These are phyloP conservation scores for Agrotis exclamationis DNA, from an alignment of 2,888 invertebrate species.

Conservation along the genomic window DNA sequence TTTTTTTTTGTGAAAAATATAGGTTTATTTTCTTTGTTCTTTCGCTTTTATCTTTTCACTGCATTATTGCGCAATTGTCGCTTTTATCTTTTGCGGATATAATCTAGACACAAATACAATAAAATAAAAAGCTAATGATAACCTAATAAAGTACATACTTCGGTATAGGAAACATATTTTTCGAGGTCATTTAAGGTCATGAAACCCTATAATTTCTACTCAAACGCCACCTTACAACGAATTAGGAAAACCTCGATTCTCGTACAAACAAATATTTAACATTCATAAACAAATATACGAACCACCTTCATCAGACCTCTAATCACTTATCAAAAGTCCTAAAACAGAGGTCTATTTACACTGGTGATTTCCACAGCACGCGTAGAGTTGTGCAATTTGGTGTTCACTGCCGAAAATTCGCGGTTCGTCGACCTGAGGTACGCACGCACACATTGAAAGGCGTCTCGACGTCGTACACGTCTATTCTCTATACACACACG, in stretches of 20 bases:
- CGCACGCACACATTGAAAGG: slow-evolving; percentile 67
- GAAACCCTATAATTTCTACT: slow-evolving; percentile 15
- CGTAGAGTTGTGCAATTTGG: slow-evolving; percentile 76
- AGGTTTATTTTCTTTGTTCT: slow-evolving; percentile 42
- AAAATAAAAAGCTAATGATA: slow-evolving; percentile 6
- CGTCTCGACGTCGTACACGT: slow-evolving; percentile 69
- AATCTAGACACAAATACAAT: slow-evolving; percentile 10
- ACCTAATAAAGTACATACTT: not conserved
- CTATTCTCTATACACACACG: slow-evolving; percentile 67
- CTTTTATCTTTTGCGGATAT: slow-evolving; percentile 14
- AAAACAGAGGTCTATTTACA: slow-evolving; percentile 32
- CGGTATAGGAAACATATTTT: slow-evolving; percentile 15
- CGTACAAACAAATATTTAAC: slow-evolving; percentile 40
- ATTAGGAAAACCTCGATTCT: slow-evolving; percentile 37
- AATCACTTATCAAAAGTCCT: not conserved
- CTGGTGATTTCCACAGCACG: slow-evolving; percentile 45
- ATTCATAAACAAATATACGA: slow-evolving; percentile 47
- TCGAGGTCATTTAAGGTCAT: slow-evolving; percentile 53
- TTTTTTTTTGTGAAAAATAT: slow-evolving; percentile 4
- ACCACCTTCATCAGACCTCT: slow-evolving; percentile 32
- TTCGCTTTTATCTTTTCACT: slow-evolving; percentile 14
- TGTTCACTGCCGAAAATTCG: slow-evolving; percentile 75
- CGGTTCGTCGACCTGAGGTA: slow-evolving; percentile 73
- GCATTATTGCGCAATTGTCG: slow-evolving; percentile 26
- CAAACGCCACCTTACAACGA: slow-evolving; percentile 32